phyloP scores from a whole-genome alignment of 2,888 invertebrate species.

The Monoplex corrugatus region DNA sequence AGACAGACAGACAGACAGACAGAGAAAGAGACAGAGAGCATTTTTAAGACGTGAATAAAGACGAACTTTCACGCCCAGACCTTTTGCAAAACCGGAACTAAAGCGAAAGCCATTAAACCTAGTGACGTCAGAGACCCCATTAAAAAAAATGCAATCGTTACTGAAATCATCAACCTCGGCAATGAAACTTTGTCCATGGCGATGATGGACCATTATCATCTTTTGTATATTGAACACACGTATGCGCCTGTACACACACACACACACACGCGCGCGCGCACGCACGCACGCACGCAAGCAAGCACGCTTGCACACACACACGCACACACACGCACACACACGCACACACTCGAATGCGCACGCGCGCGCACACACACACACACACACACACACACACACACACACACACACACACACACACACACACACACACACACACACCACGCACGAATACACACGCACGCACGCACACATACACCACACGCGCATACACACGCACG shows the following conservation, averaged over 20 bases:
- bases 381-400: constrained; percentile 13
- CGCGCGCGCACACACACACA: not conserved
- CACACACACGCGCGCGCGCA: not conserved
- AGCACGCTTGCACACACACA: not conserved
- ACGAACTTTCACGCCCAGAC: no score
- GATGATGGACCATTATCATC: not conserved
- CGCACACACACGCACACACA: constrained; percentile 9
- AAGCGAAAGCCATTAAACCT: no score
- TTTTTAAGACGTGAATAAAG: no score
- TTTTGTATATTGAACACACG: not conserved
- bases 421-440: constrained; percentile 24
- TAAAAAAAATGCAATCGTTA: no score
- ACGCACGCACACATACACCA: not conserved
- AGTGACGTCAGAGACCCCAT: no score
- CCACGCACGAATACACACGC: not conserved
- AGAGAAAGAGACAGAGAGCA: not conserved
- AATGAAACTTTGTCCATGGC: no score
- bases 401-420: constrained; percentile 29
- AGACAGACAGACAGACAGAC: not conserved
- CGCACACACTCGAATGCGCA: not conserved
- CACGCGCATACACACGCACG: not conserved
- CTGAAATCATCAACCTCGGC: no score
- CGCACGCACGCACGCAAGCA: not conserved
- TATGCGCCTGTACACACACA: not conserved
- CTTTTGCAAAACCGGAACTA: no score